Conservation (phyloP, 2,797 vertebrate genomes). For the Huso huso region DNA sequence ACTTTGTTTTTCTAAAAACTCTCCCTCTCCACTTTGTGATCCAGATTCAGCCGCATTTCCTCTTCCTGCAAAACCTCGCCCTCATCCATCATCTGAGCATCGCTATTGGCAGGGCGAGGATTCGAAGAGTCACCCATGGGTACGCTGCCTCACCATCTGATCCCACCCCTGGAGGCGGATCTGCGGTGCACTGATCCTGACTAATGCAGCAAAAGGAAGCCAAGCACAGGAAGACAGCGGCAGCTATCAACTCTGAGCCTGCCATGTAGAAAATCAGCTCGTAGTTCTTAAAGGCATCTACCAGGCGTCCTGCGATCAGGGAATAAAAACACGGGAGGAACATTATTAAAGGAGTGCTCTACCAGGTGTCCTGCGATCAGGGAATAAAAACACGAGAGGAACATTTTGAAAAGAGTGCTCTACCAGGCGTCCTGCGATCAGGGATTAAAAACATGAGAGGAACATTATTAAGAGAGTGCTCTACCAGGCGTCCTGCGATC, state of each 20-base stretch:
- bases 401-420: too few relatives aligned
- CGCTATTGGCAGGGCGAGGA: slow-evolving; percentile 5
- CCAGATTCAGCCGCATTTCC: slow-evolving; percentile 17
- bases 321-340: too few relatives aligned
- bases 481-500: too few relatives aligned
- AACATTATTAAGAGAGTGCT: too few relatives aligned
- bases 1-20: slow-evolving; percentile 22
- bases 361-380: too few relatives aligned
- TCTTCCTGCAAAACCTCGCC: slow-evolving; percentile 16
- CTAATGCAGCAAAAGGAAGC: slow-evolving; percentile 54
- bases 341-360: too few relatives aligned
- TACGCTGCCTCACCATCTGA: slow-evolving; percentile 22
- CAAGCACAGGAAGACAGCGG: slow-evolving; percentile 50
- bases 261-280: slow-evolving; percentile 72
- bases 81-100: slow-evolving; percentile 4
- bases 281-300: slow-evolving; percentile 58
- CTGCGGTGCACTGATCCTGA: slow-evolving; percentile 22
- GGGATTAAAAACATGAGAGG: too few relatives aligned
- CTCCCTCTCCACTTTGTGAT: slow-evolving; percentile 35
- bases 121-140: slow-evolving; percentile 17
- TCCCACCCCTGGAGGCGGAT: background rate
- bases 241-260: slow-evolving; percentile 56
- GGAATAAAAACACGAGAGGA: too few relatives aligned
- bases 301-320: too few relatives aligned
- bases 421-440: too few relatives aligned